A percentile compares a stretch with the other conserved stretches of the same genome.
Conservation (phyloP, 2,888 invertebrate species). For the Hymenopus coronatus region DNA sequence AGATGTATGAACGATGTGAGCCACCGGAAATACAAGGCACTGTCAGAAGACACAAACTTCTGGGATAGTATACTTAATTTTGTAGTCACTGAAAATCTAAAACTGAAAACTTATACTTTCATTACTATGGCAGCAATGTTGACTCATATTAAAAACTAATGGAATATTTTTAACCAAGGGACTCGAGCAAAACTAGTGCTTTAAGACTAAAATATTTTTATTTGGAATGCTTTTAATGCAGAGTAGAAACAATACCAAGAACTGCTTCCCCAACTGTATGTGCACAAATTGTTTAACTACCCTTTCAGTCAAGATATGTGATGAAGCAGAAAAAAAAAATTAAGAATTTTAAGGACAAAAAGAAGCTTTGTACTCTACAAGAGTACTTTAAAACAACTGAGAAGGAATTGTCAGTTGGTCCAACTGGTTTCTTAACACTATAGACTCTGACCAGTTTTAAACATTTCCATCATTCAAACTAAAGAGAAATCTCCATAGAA, state of each 20-base stretch:
- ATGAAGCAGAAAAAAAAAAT: not conserved
- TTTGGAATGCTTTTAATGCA: not conserved
- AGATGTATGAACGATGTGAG: not conserved
- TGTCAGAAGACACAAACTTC: not conserved
- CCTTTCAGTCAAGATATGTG: not conserved
- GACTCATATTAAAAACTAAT: not conserved
- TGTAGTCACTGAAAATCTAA: not conserved
- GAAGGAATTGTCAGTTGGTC: constrained; percentile 9
- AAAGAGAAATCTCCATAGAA: not conserved
- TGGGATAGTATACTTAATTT: not conserved
- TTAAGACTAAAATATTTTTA: not conserved
- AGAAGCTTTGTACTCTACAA: not conserved
- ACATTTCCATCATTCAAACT: not conserved
- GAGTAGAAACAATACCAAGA: not conserved
- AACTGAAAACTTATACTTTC: not conserved
- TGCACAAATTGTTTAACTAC: not conserved
- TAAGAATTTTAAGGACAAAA: not conserved
- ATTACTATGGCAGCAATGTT: not conserved
- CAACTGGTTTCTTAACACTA: not conserved
- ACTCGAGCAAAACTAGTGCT: not conserved
- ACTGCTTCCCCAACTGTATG: not conserved
- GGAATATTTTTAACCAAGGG: not conserved
- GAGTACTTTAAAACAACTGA: constrained; percentile 1
- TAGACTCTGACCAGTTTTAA: not conserved
- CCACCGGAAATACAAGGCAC: not conserved